Evolutionary conservation across 2,888 invertebrate species (phyloP), one percentile per base, ranked within the genome.

Genomic region (Oligia latruncula): DNA sequence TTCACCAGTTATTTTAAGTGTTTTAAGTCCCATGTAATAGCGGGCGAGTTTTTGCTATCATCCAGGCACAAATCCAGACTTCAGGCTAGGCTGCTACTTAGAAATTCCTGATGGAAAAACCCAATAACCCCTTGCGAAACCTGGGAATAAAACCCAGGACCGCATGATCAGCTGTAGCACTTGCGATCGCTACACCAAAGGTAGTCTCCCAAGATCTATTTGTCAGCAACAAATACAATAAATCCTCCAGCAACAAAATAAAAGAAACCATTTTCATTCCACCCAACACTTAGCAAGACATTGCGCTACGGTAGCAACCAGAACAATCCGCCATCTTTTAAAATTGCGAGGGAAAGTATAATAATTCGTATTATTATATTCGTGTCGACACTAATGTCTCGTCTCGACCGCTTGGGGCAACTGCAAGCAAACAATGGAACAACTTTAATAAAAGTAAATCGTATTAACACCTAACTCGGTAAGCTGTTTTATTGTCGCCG

Each of bases 391-490:
- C 83, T 92, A 92, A 92, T 93, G 91, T 91, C 91, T 91, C 88
- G 87, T 84, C 89, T 82, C 88, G 87, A 87, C 88, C 89, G 90
- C 90, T 91, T 84, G 88, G 86, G 88, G 84, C 81, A 85, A 84
- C 88, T 83, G 87, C 90, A 87, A 91, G 90, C 91, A 93, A 93
- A 93, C 92, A 93, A 91, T 91, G 88, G 88, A 91, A 92, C 92
- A 93, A 94, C 92, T 95, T 93, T 94, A 93, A 94, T 94, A 94
- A 94, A 93, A 95, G 94, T 92, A 92, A 94, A 95, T 94, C 92
- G 92, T 89, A 94, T 95, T 95, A 95, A 91, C 93, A 93, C 93
- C 92, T 91, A 92, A 94, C 93, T 93, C 92, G 89, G 88, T 93
- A 93, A 94, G 92, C 92, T 90, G 91, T 92, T 93, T 93, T 92